Conservation (phyloP, 2,888 invertebrate genomes). For the Marasmarcha lunaedactyla region DNA sequence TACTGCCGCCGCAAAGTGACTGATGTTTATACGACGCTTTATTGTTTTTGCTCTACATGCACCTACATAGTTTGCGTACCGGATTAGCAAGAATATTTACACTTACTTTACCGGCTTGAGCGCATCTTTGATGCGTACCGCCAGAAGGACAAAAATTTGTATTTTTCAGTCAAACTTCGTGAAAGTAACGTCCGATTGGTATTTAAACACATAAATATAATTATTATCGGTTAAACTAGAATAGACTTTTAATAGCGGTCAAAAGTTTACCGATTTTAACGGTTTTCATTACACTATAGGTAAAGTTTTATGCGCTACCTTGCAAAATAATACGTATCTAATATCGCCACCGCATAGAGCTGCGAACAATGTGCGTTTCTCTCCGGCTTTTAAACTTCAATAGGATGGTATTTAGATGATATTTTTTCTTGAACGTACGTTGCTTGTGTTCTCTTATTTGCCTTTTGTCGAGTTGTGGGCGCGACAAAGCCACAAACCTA, state of each 20-base stretch:
- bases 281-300: conserved; percentile 19
- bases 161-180: background rate
- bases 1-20: conserved; percentile 37
- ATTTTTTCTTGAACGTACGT: conserved; percentile 39
- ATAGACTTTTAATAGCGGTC: background rate
- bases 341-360: conserved; percentile 61
- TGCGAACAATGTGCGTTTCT: conserved; percentile 54
- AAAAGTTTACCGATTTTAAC: conserved; percentile 21
- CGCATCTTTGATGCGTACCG: conserved; percentile 1
- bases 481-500: conserved; percentile 67
- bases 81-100: background rate
- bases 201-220: conserved; percentile 27
- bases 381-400: conserved; percentile 67
- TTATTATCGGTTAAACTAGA: conserved; percentile 25
- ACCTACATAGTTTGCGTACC: conserved; percentile 19
- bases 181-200: background rate
- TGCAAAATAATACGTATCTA: conserved; percentile 56
- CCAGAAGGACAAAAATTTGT: too few relatives aligned
- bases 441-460: conserved; percentile 65
- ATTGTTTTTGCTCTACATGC: conserved; percentile 31
- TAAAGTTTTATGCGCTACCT: conserved; percentile 18
- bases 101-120: background rate
- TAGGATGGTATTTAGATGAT: conserved; percentile 63
- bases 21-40: conserved; percentile 40
- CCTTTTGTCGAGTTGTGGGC: conserved; percentile 65